Evolutionary conservation across 53 echinoderm and acorn worm species (phyloP).

Genomic region (Mesocentrotus franciscanus): DNA sequence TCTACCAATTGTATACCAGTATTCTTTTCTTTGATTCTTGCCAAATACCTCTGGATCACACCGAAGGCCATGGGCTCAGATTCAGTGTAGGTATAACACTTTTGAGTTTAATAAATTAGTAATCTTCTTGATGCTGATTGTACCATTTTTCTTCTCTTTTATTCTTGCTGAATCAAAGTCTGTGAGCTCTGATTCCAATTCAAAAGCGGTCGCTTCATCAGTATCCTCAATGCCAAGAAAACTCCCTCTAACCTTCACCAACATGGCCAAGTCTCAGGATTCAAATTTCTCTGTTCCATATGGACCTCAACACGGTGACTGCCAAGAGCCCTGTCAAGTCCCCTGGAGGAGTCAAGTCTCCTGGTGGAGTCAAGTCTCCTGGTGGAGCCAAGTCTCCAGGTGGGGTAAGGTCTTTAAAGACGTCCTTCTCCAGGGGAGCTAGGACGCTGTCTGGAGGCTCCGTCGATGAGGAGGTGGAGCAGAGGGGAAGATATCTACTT

Average conservation of each 20-base stretch:
- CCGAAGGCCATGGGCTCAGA: too few species aligned
- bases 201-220: neutral
- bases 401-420: neutral
- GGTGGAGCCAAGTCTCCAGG: slow-evolving; percentile 48
- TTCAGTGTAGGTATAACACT: too few species aligned
- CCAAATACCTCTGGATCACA: too few species aligned
- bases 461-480: slow-evolving; percentile 68
- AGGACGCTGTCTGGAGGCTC: slow-evolving; percentile 61
- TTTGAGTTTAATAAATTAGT: too few species aligned
- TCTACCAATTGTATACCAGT: neutral
- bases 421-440: slow-evolving; percentile 12
- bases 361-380: too few species aligned
- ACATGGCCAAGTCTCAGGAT: slow-evolving; percentile 74
- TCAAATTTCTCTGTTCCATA: too few species aligned
- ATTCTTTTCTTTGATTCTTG: too few species aligned
- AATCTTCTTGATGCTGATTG: too few species aligned
- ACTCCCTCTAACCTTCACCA: slow-evolving; percentile 57
- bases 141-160: neutral
- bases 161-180: slow-evolving; percentile 1
- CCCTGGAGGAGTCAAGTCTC: too few species aligned
- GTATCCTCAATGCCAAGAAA: slow-evolving; percentile 4
- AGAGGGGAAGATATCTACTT: slow-evolving; percentile 92
- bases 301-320: slow-evolving; percentile 68
- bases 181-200: slow-evolving; percentile 64
- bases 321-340: slow-evolving; percentile 57